phyloP scores from a whole-genome alignment of 2,113 vertebrate species.

The Melanostigma gelatinosum region DNA sequence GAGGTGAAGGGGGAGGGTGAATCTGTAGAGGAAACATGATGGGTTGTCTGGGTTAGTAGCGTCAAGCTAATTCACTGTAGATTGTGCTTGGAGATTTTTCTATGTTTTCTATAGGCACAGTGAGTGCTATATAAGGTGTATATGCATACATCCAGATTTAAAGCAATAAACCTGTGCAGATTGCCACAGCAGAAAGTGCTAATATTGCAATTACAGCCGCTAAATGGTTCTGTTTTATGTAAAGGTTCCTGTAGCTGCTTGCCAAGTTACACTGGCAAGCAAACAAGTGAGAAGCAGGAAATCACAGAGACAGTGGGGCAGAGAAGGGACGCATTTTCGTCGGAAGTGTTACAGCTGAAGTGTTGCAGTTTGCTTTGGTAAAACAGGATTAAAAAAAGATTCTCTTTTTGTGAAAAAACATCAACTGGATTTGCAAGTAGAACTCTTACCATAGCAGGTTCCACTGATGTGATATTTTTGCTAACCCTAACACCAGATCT shows the following conservation, averaged over 20 bases:
- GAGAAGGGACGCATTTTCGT: constrained; percentile 17
- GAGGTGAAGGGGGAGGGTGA: constrained; percentile 20
- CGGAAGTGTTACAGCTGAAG: background rate
- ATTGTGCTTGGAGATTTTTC: background rate
- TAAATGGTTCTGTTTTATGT: constrained; percentile 34
- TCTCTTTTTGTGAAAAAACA: background rate
- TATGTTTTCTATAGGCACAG: background rate
- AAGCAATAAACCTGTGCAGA: constrained; percentile 3
- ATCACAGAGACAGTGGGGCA: constrained; percentile 15
- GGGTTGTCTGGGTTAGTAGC: constrained; percentile 20
- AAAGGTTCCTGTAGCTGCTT: constrained; percentile 28
- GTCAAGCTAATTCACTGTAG: constrained; percentile 12
- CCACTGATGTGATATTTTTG: background rate
- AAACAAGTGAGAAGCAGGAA: constrained; percentile 43
- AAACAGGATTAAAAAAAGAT: background rate
- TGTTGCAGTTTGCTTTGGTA: background rate
- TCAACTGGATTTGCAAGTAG: background rate
- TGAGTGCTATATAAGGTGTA: background rate
- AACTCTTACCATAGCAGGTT: background rate
- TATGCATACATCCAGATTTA: background rate
- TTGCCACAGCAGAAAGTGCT: background rate
- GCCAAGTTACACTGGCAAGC: constrained; percentile 28
- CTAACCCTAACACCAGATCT: background rate
- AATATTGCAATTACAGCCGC: constrained; percentile 30
- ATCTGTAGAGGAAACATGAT: constrained; percentile 20